Evolutionary conservation across 2,888 invertebrate species (phyloP), one percentile per base, ranked within the genome.

Genomic region (Phaonia tiefii): DNA sequence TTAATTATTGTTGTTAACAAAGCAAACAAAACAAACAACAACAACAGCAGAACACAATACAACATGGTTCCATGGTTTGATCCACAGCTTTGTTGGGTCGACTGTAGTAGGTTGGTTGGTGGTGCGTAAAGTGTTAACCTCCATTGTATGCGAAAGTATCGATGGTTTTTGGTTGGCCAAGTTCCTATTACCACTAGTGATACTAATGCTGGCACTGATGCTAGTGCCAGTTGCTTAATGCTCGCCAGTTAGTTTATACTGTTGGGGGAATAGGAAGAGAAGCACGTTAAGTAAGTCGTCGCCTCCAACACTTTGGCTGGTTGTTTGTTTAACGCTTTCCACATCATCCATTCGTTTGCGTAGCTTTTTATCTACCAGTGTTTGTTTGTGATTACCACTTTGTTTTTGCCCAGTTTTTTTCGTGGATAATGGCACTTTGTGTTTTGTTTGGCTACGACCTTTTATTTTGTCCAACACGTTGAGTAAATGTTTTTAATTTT

Each of bases 211-310:
- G 49, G 0, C 20, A 20, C 1, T 17, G 49, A 20, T 49, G 49
- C 20, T 49, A 20, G 17, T 49, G 49, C 49, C 20, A 31, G 20
- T 49, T 49, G n/a, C n/a, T n/a, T n/a, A n/a, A n/a, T 49, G 49
- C 20, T 17, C 20, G 49, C 42, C 3, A 49, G 54, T 44, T 42
- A 69, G 8, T 31, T 31, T 31, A 3, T 5, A 5, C 4, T 31
- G 31, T 8, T 31, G 4, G 8, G 31, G 8, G 31, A 31, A 5
- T 31, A 31, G 31, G 8, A 39, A 17, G 26, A 70, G 73, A 80
- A 67, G 56, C 69, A 63, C 76, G 56, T 80, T 73, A 69, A 65
- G 69, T 49, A 65, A 74, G 44, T 63, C 66, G 66, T 72, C 46
- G 46, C 72, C 72, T 56, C 31, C 49, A 51, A 73, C 72, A 80